Conservation (phyloP, 2,888 invertebrate genomes). For the Epinotia nisella region DNA sequence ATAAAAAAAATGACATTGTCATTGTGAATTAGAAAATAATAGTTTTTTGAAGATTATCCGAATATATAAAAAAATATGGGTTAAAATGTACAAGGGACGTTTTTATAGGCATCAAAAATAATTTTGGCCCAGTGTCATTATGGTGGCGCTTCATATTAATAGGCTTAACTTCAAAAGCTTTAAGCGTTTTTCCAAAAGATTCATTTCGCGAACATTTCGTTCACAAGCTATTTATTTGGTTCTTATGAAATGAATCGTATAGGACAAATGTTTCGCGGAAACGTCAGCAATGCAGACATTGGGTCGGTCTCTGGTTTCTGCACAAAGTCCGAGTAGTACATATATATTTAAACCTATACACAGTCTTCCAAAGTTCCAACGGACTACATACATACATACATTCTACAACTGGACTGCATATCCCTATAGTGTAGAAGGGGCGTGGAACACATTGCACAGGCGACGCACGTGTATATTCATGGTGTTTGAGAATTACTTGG, state of each 20-base stretch:
- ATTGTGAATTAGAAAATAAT: too few species aligned
- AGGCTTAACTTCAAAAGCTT: neutral
- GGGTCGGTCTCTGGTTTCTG: neutral
- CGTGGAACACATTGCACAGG: constrained; percentile 11
- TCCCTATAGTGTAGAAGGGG: constrained; percentile 11
- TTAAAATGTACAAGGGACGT: too few species aligned
- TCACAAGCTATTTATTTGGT: neutral
- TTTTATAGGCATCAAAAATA: too few species aligned
- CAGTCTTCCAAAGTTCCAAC: neutral
- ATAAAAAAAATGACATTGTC: too few species aligned
- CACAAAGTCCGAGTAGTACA: neutral
- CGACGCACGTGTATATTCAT: constrained; percentile 22
- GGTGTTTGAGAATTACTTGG: neutral
- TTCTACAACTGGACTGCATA: neutral
- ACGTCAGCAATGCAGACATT: neutral
- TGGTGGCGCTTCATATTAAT: neutral
- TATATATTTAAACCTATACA: neutral
- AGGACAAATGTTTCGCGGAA: neutral
- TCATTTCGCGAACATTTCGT: neutral
- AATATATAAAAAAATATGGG: too few species aligned
- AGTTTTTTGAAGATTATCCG: too few species aligned
- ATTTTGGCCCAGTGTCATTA: too few species aligned
- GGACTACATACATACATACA: neutral
- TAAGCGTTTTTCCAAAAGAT: neutral
- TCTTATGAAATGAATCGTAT: neutral